Base-by-base conservation (phyloP, 1,140 invertebrate genomes). In the Planococcus citri region DNA sequence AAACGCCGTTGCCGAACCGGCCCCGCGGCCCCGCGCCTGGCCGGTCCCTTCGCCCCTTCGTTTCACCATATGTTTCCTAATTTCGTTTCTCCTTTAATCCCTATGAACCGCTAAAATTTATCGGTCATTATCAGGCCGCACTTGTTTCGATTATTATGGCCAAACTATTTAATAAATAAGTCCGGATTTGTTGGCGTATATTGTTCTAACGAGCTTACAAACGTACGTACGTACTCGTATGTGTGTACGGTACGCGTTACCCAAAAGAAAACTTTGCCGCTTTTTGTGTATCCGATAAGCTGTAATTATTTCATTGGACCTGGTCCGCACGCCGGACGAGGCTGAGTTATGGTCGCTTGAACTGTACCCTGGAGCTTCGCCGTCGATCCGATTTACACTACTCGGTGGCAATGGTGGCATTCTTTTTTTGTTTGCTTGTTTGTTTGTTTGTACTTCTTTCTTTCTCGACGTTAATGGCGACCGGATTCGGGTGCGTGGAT, bases 141-240 rank as follows among this genome's bases (percentile, higher is more conserved):
- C 41, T 51, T 51, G 41, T 51, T 51, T 51, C 41, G 41, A 51
- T 51, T 51, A 51, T 51, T 51, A 51, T 51, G 41, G 41, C 41
- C 41, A 51, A 51, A 51, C 41, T 51, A 51, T 51, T 51, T 51
- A 51, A 51, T 51, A 51, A 51, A 51, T 51, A 51, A 51, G 41
- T 51, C 41, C 41, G 41, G 41, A 51, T 51, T 51, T 51, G 41
- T 51, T 51, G 6, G 41, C 17, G 17, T 51, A 51, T 37, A 37
- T 37, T 37, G 33, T 51, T 51, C 6, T 51, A 51, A 51, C 41
- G 41, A 51, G 41, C 41, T 6, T 51, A 51, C 41, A 51, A 51
- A 51, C n/a, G 41, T 51, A 51, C 17, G 41, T 33, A 17, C 29
- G 17, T 20, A 20, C n/a, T n/a, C n/a, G n/a, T n/a, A n/a, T n/a